Percentiles rank a stretch among this genome's conserved stretches.
These are phyloP conservation scores for Montipora sp. DNA, from an alignment of 64 coral and sea anemone species.

Conservation along the genomic window DNA sequence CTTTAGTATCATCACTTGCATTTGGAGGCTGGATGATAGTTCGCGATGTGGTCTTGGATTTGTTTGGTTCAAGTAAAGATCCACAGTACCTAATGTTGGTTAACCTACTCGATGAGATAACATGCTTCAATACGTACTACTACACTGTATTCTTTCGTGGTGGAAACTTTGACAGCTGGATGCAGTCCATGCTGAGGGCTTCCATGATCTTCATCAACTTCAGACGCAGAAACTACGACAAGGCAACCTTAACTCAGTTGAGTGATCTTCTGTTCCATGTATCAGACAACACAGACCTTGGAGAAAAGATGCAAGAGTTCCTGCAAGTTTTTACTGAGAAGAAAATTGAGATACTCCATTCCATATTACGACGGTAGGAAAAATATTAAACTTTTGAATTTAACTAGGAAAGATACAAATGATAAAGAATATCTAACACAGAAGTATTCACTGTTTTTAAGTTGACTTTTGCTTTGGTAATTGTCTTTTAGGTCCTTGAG, in stretches of 20 bases:
- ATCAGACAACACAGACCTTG: conserved; percentile 1
- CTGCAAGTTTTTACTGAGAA: no score
- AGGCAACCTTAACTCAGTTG: conserved; percentile 54
- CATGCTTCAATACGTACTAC: conserved; percentile 2
- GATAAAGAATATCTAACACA: no score
- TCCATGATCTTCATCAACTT: conserved; percentile 59
- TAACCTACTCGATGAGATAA: neutral
- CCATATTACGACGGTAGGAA: conserved; percentile 61
- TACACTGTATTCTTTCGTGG: conserved; percentile 40
- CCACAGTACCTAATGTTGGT: conserved; percentile 23
- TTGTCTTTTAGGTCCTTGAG: no score
- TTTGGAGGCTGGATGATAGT: conserved; percentile 48
- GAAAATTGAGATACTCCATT: conserved; percentile 30
- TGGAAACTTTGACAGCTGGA: conserved; percentile 27
- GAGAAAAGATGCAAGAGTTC: no score
- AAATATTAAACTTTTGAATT: neutral
- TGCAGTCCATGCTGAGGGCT: conserved; percentile 38
- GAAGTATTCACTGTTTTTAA: no score
- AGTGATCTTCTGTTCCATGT: conserved; percentile 61
- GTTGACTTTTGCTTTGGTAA: no score
- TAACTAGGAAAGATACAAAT: neutral
- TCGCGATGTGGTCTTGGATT: conserved; percentile 22
- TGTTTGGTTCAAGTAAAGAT: conserved; percentile 51
- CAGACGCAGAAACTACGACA: conserved; percentile 66
- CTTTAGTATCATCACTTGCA: conserved; percentile 32